Evolutionary conservation across 2,888 invertebrate species (phyloP), one percentile per base, ranked within the genome.

Genomic region (Matsumyia berberina): DNA sequence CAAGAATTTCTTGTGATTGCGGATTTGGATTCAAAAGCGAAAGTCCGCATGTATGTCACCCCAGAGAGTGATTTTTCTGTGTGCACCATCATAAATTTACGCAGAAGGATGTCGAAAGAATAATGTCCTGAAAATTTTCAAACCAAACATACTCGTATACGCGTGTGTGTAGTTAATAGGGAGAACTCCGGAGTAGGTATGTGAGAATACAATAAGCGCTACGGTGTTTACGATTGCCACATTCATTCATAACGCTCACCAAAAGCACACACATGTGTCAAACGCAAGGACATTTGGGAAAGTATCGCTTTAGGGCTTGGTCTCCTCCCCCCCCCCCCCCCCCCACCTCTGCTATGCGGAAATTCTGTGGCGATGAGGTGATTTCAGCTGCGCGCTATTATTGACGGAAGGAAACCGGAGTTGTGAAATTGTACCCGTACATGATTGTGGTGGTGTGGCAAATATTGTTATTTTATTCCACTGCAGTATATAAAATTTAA

Each of bases 21-120:
- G 24, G 64, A 70, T 74, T 42, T 64, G 55, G 64, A 81, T 69
- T 53, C 67, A 60, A 62, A 73, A 73, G 51, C 60, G 31, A 67
- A 73, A 67, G 67, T 67, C 80, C 66, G 60, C 57, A 78, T 73
- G 44, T 73, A 76, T 60, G 77, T 77, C 70, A 66, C 81, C 81
- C 81, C n/a, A 51, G 81, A 76, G 76, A 57, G 76, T 53, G 67
- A 76, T 82, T 66, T 60, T 53, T 46, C 64, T 49, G 37, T 77
- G 44, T 66, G 58, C 66, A 66, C 60, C 72, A 39, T 77, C 64
- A 82, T 82, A 82, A 82, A 82, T 82, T 66, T 60, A 42, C 58
- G 53, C 37, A 70, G 60, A 72, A 66, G 53, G 46, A 66, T 72
- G 46, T 77, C 51, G 37, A 39, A 72, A 60, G 77, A 77, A 82